Evolutionary conservation across 2,797 vertebrate genomes (phyloP).

Genomic region (Myotis pilosus): DNA sequence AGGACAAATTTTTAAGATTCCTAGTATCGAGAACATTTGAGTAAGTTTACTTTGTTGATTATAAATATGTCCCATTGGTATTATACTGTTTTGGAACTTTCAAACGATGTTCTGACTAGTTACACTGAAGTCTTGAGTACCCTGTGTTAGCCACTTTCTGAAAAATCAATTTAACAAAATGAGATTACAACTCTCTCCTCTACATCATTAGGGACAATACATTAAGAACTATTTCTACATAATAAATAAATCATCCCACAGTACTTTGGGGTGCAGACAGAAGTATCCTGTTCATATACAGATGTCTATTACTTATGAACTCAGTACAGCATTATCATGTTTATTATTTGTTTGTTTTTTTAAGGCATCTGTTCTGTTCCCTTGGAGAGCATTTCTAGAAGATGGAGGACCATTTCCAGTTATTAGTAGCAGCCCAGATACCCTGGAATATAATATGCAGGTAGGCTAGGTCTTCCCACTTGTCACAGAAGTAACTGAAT

Average conservation of each 20-base stretch:
- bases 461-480: slow-evolving; percentile 69
- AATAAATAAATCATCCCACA: neutral
- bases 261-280: neutral
- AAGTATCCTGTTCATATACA: neutral
- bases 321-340: neutral
- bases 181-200: neutral
- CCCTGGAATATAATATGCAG: slow-evolving; percentile 86
- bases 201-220: neutral
- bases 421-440: slow-evolving; percentile 79
- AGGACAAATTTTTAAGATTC: neutral
- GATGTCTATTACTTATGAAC: neutral
- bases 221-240: neutral
- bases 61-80: neutral
- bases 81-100: neutral
- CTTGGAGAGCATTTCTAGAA: slow-evolving; percentile 87
- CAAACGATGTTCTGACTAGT: neutral
- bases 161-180: neutral
- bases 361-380: slow-evolving; percentile 82
- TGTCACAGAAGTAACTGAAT: neutral
- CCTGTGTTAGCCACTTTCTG: neutral
- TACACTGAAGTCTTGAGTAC: neutral
- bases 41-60: neutral
- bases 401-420: slow-evolving; percentile 83
- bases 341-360: slow-evolving; percentile 49
- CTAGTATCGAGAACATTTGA: neutral